phyloP scores from a whole-genome alignment of 1,140 invertebrate species.

The Trachelipus rathkii region DNA sequence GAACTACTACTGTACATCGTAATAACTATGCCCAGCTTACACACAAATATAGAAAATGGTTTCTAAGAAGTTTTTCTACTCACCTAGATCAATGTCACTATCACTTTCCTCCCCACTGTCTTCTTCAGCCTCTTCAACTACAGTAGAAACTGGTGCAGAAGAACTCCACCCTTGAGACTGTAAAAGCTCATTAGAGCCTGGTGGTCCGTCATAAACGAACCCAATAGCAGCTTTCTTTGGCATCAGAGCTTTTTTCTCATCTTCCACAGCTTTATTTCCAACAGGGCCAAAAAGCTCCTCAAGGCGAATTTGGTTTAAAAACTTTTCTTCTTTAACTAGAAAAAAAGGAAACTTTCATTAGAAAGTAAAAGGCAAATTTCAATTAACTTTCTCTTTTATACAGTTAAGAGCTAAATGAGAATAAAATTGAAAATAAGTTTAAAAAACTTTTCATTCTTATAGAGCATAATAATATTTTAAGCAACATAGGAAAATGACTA shows the following conservation, averaged over 20 bases:
- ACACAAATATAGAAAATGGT: too few species aligned
- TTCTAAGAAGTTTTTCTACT: too few species aligned
- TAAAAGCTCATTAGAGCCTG: conserved; percentile 25
- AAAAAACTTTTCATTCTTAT: too few species aligned
- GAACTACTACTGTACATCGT: too few species aligned
- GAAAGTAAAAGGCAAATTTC: too few species aligned
- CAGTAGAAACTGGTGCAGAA: conserved; percentile 24
- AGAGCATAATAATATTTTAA: too few species aligned
- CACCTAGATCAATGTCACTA: conserved; percentile 52
- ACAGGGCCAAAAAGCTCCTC: conserved; percentile 91
- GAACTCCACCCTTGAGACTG: conserved; percentile 19
- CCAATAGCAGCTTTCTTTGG: conserved; percentile 84
- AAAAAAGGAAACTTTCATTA: too few species aligned
- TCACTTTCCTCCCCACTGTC: conserved; percentile 69
- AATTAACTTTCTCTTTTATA: too few species aligned
- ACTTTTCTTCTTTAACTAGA: conserved; percentile 87
- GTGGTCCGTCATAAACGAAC: conserved; percentile 80
- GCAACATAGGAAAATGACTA: too few species aligned
- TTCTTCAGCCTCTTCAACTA: conserved; percentile 59
- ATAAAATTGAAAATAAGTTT: too few species aligned
- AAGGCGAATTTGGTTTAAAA: conserved; percentile 85
- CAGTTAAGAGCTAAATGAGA: too few species aligned
- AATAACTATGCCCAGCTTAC: too few species aligned
- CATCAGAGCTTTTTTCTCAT: conserved; percentile 65
- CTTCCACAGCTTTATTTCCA: conserved; percentile 59